These are phyloP conservation scores for Pituophis catenifer DNA, from an alignment of 2,113 vertebrate genomes.

Conservation along the genomic window DNA sequence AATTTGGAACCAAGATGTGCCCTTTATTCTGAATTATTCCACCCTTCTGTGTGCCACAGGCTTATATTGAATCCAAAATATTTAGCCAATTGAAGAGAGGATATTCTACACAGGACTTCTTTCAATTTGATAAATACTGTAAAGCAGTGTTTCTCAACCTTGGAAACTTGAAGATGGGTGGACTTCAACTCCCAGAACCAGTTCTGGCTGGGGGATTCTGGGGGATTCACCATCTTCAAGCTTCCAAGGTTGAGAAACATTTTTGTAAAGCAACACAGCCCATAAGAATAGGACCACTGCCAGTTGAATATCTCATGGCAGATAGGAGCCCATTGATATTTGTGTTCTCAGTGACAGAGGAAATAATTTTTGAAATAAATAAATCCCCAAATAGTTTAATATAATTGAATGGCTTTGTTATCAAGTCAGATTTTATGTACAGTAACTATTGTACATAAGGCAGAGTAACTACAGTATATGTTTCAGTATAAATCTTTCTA, in stretches of 20 bases:
- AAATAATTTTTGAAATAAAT: background rate
- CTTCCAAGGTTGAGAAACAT: too few relatives aligned
- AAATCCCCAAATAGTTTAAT: background rate
- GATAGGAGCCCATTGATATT: background rate
- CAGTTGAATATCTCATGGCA: background rate
- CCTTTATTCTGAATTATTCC: background rate
- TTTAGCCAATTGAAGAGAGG: background rate
- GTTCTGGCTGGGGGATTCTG: too few relatives aligned
- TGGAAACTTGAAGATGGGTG: too few relatives aligned
- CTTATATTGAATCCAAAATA: background rate
- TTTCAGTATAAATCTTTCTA: background rate
- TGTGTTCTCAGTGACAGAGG: background rate
- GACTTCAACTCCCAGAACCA: too few relatives aligned
- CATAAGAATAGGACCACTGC: background rate
- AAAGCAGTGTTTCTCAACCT: background rate
- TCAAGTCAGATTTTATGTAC: background rate
- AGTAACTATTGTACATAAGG: background rate
- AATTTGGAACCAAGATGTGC: background rate
- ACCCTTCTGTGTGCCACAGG: background rate
- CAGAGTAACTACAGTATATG: background rate
- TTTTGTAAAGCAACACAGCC: background rate
- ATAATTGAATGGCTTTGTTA: background rate
- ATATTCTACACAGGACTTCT: background rate
- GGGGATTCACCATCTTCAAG: too few relatives aligned
- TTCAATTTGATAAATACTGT: background rate